Evolutionary conservation across 2,113 vertebrate genomes (phyloP).

Genomic region (Gobio gobio): DNA sequence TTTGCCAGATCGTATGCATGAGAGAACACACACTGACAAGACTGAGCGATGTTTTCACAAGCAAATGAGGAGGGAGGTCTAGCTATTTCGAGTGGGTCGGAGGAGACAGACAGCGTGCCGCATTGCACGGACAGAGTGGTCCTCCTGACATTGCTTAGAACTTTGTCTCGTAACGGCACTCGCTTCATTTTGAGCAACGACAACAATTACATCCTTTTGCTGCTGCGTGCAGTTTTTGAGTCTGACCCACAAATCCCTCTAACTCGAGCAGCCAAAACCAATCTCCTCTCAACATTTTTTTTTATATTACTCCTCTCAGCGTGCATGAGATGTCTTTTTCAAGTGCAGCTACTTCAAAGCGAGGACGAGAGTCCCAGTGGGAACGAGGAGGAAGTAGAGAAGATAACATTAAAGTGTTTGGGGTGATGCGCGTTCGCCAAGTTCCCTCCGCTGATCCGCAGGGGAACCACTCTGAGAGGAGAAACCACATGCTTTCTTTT

Average conservation of each 20-base stretch:
- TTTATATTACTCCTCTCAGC: constrained; percentile 15
- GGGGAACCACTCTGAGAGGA: constrained; percentile 20
- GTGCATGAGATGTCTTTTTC: constrained; percentile 46
- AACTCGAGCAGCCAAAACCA: constrained; percentile 38
- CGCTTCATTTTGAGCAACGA: background rate
- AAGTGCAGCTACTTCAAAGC: constrained; percentile 41
- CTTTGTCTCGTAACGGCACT: constrained; percentile 5
- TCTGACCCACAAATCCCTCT: constrained; percentile 26
- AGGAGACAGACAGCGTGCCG: constrained; percentile 5
- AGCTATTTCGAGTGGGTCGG: background rate
- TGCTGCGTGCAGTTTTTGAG: constrained; percentile 18
- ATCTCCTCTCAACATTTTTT: constrained; percentile 17
- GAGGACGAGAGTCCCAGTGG: constrained; percentile 39
- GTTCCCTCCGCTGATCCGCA: constrained; percentile 2
- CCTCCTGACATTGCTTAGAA: background rate
- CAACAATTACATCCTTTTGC: constrained; percentile 32
- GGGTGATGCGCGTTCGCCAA: constrained; percentile 26
- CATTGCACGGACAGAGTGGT: background rate
- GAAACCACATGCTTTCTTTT: constrained; percentile 38
- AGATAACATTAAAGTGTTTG: constrained; percentile 36
- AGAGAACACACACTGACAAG: constrained; percentile 16
- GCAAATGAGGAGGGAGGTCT: constrained; percentile 6
- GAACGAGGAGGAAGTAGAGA: constrained; percentile 37
- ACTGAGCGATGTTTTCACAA: background rate
- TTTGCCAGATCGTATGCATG: background rate